Conservation (phyloP, 2,888 invertebrate genomes). For the Tipula lateralis region DNA sequence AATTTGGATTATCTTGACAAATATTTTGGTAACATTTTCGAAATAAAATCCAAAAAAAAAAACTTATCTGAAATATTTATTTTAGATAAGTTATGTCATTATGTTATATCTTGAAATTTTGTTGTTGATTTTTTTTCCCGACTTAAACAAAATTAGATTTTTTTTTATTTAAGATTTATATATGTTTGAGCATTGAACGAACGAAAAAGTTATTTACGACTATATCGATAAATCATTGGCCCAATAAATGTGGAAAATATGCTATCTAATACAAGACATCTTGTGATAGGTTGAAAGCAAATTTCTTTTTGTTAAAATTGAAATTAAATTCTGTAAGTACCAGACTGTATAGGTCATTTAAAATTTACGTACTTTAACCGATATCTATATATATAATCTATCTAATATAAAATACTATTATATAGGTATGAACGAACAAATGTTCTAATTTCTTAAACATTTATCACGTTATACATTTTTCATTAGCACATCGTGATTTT, state of each 20-base stretch:
- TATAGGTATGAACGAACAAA: neutral
- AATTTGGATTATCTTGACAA: conserved; percentile 19
- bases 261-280: neutral
- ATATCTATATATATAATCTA: neutral
- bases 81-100: conserved; percentile 19
- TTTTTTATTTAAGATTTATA: neutral
- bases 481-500: neutral
- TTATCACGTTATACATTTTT: neutral
- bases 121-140: neutral
- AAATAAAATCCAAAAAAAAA: neutral
- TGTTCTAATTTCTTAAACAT: conserved; percentile 1
- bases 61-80: neutral
- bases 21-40: neutral
- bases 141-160: neutral
- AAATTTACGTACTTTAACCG: neutral
- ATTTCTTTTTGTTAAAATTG: neutral
- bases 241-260: neutral
- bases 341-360: neutral
- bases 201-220: neutral
- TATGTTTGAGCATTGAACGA: neutral
- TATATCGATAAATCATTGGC: neutral
- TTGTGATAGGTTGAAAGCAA: neutral
- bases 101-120: neutral
- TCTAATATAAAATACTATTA: neutral
- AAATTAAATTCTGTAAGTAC: neutral